Evolutionary conservation across 2,797 vertebrate species (phyloP).

Genomic region (Pelobates cultripes): DNA sequence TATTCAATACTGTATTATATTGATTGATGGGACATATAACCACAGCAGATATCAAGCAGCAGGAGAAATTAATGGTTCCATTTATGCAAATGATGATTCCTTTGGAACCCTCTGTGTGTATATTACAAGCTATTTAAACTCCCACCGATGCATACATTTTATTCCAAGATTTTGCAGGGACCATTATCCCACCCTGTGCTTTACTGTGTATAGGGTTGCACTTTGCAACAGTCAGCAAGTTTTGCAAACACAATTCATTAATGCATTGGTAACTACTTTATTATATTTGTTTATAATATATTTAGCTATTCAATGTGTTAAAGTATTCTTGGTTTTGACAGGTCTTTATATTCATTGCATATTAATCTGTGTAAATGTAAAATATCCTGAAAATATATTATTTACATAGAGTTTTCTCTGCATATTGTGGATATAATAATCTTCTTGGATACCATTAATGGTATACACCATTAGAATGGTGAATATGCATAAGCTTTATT

Average conservation of each 20-base stretch:
- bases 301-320: too few relatives aligned
- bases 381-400: too few relatives aligned
- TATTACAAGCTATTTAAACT: slow-evolving; percentile 18
- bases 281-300: too few relatives aligned
- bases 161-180: background rate
- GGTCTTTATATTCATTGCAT: too few relatives aligned
- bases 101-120: slow-evolving; percentile 10
- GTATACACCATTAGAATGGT: too few relatives aligned
- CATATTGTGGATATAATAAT: too few relatives aligned
- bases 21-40: slow-evolving; percentile 31
- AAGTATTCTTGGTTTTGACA: too few relatives aligned
- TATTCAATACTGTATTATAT: background rate
- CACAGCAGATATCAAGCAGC: slow-evolving; percentile 8
- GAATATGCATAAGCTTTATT: too few relatives aligned
- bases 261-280: too few relatives aligned
- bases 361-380: too few relatives aligned
- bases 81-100: slow-evolving; percentile 17
- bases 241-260: background rate
- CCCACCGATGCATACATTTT: background rate
- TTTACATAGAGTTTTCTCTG: too few relatives aligned
- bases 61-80: slow-evolving; percentile 18
- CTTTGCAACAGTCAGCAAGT: background rate
- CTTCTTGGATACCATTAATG: too few relatives aligned
- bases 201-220: background rate
- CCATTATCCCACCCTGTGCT: background rate